These are phyloP conservation scores for Siphamia tubifer DNA, from an alignment of 2,113 vertebrate genomes.

Conservation along the genomic window DNA sequence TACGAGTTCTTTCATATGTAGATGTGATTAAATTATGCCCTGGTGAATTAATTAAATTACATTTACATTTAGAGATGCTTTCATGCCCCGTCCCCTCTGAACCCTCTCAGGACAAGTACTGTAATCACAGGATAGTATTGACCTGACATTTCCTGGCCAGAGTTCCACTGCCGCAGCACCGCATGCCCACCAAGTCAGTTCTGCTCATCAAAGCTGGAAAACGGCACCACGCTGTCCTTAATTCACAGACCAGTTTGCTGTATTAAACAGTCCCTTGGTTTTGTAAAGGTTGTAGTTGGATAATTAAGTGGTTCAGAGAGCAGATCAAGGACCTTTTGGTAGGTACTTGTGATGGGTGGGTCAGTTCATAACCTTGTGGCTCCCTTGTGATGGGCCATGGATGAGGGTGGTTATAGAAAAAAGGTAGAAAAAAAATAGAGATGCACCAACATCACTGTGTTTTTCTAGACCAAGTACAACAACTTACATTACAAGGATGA, in stretches of 20 bases:
- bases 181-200: conserved; percentile 27
- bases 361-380: too few relatives aligned
- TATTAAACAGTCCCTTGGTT: conserved; percentile 62
- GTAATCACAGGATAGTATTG: conserved; percentile 66
- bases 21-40: conserved; percentile 71
- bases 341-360: too few relatives aligned
- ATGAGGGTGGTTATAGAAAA: too few relatives aligned
- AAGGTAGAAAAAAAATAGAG: too few relatives aligned
- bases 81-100: conserved; percentile 42
- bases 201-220: conserved; percentile 63
- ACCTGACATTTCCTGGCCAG: conserved; percentile 61
- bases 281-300: conserved; percentile 46
- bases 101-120: conserved; percentile 22
- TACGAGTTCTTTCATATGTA: conserved; percentile 69
- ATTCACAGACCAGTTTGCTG: conserved; percentile 61
- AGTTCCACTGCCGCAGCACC: conserved; percentile 15
- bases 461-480: too few relatives aligned
- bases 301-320: conserved; percentile 51
- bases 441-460: too few relatives aligned
- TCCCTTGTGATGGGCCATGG: too few relatives aligned
- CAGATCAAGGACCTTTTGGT: conserved; percentile 50
- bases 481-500: too few relatives aligned
- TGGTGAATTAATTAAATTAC: conserved; percentile 62
- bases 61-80: conserved; percentile 73
- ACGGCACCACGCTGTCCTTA: conserved; percentile 55